phyloP scores from a whole-genome alignment of 2,888 invertebrate species.

The Ceramica pisi region DNA sequence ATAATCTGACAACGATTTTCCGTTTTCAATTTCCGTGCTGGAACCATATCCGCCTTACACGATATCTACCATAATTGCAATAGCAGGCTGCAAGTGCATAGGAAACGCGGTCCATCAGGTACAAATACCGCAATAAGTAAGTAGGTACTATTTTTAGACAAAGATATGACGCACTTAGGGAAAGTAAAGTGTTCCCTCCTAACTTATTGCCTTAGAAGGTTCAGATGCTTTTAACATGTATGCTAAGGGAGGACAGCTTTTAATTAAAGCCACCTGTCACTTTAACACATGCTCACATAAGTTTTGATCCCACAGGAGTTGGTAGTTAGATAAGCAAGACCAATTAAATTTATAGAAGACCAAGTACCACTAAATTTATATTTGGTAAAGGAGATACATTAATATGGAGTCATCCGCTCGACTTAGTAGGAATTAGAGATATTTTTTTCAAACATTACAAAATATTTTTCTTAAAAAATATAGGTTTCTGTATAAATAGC shows the following conservation, averaged over 20 bases:
- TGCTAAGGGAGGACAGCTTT: slow-evolving; percentile 24
- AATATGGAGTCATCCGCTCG: too few species aligned
- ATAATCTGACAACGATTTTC: neutral
- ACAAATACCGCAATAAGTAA: neutral
- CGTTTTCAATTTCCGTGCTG: too few species aligned
- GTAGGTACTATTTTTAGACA: slow-evolving; percentile 19
- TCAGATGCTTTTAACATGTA: slow-evolving; percentile 7
- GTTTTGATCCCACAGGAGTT: slow-evolving; percentile 34
- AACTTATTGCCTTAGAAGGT: neutral
- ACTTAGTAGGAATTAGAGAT: neutral
- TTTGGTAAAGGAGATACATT: neutral
- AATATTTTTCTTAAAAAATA: slow-evolving; percentile 3
- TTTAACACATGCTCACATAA: slow-evolving; percentile 23
- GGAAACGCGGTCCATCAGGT: neutral
- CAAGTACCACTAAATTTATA: slow-evolving; percentile 1
- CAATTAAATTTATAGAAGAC: slow-evolving; percentile 32
- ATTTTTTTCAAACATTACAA: slow-evolving; percentile 12
- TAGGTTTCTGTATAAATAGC: slow-evolving; percentile 23
- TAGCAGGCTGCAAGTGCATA: neutral
- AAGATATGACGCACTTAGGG: neutral
- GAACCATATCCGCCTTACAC: too few species aligned
- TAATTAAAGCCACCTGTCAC: slow-evolving; percentile 56
- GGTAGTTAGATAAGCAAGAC: slow-evolving; percentile 18
- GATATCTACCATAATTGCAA: too few species aligned
- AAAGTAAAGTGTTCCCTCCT: slow-evolving; percentile 6